A percentile compares a stretch with the other conserved stretches of the same genome.
phyloP scores from a whole-genome alignment of 2,888 invertebrate species.

The Pseudeuparius sepicola region DNA sequence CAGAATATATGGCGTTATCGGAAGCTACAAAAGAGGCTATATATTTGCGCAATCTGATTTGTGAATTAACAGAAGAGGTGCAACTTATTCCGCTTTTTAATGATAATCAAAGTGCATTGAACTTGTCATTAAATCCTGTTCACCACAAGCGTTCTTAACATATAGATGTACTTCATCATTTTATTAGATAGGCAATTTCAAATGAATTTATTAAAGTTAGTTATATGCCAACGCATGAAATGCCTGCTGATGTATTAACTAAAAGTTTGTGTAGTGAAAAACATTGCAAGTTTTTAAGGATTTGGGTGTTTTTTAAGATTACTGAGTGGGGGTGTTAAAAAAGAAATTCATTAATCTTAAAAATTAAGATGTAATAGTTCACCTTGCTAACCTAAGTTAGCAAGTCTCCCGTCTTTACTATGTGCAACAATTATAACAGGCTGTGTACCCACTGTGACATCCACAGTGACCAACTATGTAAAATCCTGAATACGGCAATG shows the following conservation, averaged over 20 bases:
- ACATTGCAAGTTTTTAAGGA: conserved; percentile 14
- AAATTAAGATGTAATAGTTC: no score
- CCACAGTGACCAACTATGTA: no score
- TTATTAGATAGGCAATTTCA: conserved; percentile 11
- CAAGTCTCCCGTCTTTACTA: no score
- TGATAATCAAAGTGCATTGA: conserved; percentile 19
- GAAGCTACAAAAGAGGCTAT: conserved; percentile 25
- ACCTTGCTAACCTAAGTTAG: no score
- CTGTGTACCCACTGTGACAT: no score
- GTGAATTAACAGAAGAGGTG: conserved; percentile 8
- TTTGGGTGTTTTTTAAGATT: no score
- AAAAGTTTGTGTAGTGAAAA: conserved; percentile 11
- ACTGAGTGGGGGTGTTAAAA: no score
- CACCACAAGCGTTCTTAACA: conserved; percentile 15
- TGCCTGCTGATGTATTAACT: conserved; percentile 19
- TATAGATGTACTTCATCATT: conserved; percentile 16
- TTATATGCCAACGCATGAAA: conserved; percentile 17
- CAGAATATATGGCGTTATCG: conserved; percentile 28
- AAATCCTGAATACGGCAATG: no score
- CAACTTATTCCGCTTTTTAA: conserved; percentile 14
- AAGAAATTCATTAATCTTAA: no score
- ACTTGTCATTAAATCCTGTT: conserved; percentile 15
- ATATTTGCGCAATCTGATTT: conserved; percentile 14
- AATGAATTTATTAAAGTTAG: conserved; percentile 11
- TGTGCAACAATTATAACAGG: no score